phyloP scores from a whole-genome alignment of 2,113 vertebrate species.

The Eira barbara region DNA sequence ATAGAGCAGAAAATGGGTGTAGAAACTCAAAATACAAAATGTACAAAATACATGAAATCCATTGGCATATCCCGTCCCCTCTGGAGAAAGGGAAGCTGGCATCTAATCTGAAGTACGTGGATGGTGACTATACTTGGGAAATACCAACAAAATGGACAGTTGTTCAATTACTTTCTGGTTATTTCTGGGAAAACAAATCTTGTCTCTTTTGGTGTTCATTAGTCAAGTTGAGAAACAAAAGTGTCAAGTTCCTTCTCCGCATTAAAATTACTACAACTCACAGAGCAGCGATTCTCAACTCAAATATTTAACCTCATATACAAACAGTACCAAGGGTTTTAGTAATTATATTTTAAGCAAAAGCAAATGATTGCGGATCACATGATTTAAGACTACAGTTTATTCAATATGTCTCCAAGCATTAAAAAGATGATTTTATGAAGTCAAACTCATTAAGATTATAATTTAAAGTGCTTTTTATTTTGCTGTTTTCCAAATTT shows the following conservation, averaged over 20 bases:
- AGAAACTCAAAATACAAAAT: conserved; percentile 11
- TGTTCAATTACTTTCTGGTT: conserved; percentile 65
- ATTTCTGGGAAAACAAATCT: background rate
- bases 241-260: conserved; percentile 60
- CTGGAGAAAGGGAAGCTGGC: background rate
- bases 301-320: conserved; percentile 69
- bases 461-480: conserved; percentile 85
- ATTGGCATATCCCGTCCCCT: background rate
- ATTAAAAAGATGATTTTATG: conserved; percentile 78
- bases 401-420: conserved; percentile 88
- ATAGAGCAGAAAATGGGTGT: conserved; percentile 63
- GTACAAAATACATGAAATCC: background rate
- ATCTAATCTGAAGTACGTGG: background rate
- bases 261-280: conserved; percentile 68
- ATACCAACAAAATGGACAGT: background rate
- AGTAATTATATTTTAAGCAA: conserved; percentile 69
- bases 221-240: conserved; percentile 66
- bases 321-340: conserved; percentile 77
- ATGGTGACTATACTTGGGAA: background rate
- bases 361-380: conserved; percentile 84
- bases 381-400: conserved; percentile 81
- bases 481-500: conserved; percentile 63
- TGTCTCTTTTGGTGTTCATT: background rate
- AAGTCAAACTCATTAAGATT: conserved; percentile 82
- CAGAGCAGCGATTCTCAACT: conserved; percentile 65